Conservation (phyloP, 2,888 invertebrate genomes). For the Hymenopus coronatus region DNA sequence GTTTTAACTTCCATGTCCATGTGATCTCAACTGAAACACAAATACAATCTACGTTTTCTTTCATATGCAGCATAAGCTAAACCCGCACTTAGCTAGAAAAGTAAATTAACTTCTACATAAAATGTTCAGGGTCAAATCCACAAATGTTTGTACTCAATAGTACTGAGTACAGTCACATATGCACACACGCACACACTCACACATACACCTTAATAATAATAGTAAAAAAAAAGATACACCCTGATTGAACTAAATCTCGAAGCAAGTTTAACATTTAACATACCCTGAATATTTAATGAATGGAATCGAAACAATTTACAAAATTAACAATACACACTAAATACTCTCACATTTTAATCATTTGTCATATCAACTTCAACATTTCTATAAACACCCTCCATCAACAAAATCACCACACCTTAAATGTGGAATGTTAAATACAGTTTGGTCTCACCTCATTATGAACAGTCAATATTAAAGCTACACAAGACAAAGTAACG, state of each 20-base stretch:
- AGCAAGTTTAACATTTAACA: not conserved
- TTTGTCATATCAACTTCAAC: not conserved
- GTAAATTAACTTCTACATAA: not conserved
- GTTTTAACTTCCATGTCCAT: not conserved
- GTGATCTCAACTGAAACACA: not conserved
- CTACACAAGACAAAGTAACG: not conserved
- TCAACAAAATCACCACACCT: not conserved
- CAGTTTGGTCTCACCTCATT: not conserved
- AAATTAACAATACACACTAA: not conserved
- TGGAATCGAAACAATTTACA: not conserved
- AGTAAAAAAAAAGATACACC: not conserved
- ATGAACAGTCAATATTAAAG: not conserved
- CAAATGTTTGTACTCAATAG: not conserved
- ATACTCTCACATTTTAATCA: not conserved
- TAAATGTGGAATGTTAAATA: not conserved
- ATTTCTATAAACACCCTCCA: not conserved
- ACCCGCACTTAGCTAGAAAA: not conserved
- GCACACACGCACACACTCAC: not conserved
- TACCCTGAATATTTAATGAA: not conserved
- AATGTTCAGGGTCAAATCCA: not conserved
- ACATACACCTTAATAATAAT: no score
- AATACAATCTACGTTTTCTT: not conserved
- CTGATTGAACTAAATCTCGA: constrained; percentile 9
- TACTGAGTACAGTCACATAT: not conserved
- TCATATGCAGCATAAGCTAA: not conserved